Percentiles rank a stretch among this genome's conserved stretches.
These are phyloP conservation scores for Nasonia longicornis DNA, from an alignment of 1,140 invertebrate genomes.

Conservation along the genomic window DNA sequence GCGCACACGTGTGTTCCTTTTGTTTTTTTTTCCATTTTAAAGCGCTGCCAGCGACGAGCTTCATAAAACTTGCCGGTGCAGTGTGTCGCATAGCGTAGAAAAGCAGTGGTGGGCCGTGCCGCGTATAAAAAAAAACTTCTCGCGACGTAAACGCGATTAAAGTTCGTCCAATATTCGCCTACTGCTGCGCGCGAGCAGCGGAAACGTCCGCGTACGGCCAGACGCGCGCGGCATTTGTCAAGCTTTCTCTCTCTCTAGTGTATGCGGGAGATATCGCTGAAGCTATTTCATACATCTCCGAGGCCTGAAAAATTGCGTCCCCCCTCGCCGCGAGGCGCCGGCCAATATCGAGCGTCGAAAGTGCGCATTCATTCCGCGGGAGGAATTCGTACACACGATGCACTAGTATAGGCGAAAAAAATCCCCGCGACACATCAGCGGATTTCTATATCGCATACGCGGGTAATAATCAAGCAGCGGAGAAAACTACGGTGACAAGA, in stretches of 20 bases:
- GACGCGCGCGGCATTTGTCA: too few species aligned
- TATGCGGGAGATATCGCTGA: too few species aligned
- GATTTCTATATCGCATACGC: neutral
- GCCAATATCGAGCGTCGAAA: neutral
- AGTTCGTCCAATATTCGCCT: neutral
- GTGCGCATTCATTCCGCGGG: neutral
- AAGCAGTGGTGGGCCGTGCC: too few species aligned
- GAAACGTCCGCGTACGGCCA: neutral
- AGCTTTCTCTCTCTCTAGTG: too few species aligned
- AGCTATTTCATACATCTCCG: too few species aligned
- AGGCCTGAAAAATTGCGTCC: neutral
- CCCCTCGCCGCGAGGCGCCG: too few species aligned
- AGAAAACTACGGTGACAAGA: constrained; percentile 49
- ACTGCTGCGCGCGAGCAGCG: too few species aligned
- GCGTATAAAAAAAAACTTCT: neutral
- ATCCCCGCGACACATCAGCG: neutral
- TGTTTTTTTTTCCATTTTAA: too few species aligned
- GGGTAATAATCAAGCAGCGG: neutral
- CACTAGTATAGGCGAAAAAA: neutral
- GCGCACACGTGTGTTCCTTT: too few species aligned
- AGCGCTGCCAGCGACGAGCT: neutral
- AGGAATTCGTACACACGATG: neutral
- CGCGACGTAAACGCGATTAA: neutral
- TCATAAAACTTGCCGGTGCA: neutral
- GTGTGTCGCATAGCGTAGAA: neutral